phyloP scores from a whole-genome alignment of 2,888 invertebrate genomes.

The Eupsilia transversa region DNA sequence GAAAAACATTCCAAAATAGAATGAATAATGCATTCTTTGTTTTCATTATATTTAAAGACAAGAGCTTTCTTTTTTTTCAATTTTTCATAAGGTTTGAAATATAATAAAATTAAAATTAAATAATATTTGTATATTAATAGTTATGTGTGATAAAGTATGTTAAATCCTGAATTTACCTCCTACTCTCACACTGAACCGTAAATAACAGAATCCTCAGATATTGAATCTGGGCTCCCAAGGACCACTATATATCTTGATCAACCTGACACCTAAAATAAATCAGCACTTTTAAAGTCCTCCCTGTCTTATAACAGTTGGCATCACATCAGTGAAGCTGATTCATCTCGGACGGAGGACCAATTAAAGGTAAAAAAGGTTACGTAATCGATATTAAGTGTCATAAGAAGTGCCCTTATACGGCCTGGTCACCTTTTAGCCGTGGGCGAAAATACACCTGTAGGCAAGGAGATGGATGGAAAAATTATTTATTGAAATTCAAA shows the following conservation, averaged over 20 bases:
- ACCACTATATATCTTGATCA: conserved; percentile 19
- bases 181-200: conserved; percentile 3
- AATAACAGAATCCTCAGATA: conserved; percentile 20
- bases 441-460: conserved; percentile 46
- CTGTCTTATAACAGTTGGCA: conserved; percentile 30
- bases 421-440: conserved; percentile 39
- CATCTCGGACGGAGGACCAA: conserved; percentile 50
- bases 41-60: neutral
- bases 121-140: too few species aligned
- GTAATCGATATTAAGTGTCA: conserved; percentile 51
- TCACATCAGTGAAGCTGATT: conserved; percentile 47
- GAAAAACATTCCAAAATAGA: neutral
- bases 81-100: neutral
- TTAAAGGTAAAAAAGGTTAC: conserved; percentile 57
- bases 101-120: too few species aligned
- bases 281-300: conserved; percentile 33
- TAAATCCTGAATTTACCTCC: too few species aligned
- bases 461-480: neutral
- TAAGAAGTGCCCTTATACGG: conserved; percentile 45
- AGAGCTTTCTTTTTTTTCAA: neutral
- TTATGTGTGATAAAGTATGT: too few species aligned
- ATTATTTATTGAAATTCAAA: neutral
- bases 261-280: conserved; percentile 44
- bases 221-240: conserved; percentile 32
- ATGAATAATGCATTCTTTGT: neutral